These are phyloP conservation scores for Pseudomyrmex concolor DNA, from an alignment of 1,140 invertebrate genomes.

Conservation along the genomic window DNA sequence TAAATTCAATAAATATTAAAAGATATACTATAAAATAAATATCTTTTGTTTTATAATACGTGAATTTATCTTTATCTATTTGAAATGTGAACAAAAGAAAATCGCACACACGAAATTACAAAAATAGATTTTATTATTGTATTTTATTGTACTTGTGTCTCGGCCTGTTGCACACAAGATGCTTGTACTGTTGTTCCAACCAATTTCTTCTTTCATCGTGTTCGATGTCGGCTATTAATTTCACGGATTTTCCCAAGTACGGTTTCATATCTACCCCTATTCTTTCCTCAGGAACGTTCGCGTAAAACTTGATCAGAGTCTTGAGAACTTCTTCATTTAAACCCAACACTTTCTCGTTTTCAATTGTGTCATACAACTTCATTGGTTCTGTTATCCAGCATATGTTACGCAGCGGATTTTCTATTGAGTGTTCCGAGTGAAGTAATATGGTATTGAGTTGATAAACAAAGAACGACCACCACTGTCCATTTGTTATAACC, in stretches of 20 bases:
- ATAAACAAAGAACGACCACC: conserved; percentile 93
- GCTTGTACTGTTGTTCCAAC: conserved; percentile 89
- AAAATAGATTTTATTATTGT: conserved; percentile 25
- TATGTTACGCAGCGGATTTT: conserved; percentile 91
- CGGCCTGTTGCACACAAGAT: conserved; percentile 88
- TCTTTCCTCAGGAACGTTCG: conserved; percentile 88
- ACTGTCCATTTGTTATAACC: conserved; percentile 93
- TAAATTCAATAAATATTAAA: neutral
- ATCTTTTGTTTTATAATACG: neutral
- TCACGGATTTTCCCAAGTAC: conserved; percentile 87
- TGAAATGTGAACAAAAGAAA: conserved; percentile 16
- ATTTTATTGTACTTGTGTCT: conserved; percentile 82
- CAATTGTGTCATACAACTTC: conserved; percentile 91
- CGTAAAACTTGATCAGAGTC: conserved; percentile 90
- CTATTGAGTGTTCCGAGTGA: conserved; percentile 86
- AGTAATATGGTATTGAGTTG: conserved; percentile 94
- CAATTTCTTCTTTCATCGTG: conserved; percentile 88
- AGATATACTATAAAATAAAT: conserved; percentile 7
- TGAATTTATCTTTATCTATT: neutral
- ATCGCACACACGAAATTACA: neutral
- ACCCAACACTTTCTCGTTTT: conserved; percentile 89
- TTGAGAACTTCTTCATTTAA: conserved; percentile 93
- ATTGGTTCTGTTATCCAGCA: conserved; percentile 91
- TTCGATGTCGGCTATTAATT: conserved; percentile 88
- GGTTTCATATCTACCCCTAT: conserved; percentile 89